Percentiles rank a stretch among this genome's conserved stretches.
These are phyloP conservation scores for Maniola jurtina DNA, from an alignment of 1,140 invertebrate genomes.

Conservation along the genomic window DNA sequence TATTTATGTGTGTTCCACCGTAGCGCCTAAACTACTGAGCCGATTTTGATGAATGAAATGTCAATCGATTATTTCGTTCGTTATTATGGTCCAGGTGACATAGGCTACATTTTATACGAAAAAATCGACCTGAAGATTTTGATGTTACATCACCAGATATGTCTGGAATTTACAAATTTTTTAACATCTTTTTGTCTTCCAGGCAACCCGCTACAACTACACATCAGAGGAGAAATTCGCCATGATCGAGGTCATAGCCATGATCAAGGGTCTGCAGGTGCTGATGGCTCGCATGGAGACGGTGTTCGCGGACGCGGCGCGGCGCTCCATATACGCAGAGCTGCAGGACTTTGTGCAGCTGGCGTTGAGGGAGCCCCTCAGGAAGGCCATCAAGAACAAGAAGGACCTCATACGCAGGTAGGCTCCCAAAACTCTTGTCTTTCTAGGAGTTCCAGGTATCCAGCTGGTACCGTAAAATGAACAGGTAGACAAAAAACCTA, in stretches of 20 bases:
- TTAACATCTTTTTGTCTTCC: slow-evolving; percentile 3
- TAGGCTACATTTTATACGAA: no score
- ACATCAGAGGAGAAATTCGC: slow-evolving; percentile 98
- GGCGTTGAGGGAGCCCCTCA: slow-evolving; percentile 92
- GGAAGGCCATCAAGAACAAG: slow-evolving; percentile 99
- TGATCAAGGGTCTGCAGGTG: slow-evolving; percentile 99
- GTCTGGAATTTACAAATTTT: neutral
- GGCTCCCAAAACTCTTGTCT: neutral
- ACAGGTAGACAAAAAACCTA: no score
- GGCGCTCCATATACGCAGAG: slow-evolving; percentile 95
- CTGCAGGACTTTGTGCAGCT: slow-evolving; percentile 99
- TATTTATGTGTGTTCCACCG: no score
- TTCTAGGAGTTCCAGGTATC: no score
- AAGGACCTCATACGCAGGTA: slow-evolving; percentile 96
- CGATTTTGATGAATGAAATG: no score
- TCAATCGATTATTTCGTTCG: no score
- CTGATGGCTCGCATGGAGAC: slow-evolving; percentile 99
- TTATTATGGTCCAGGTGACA: no score
- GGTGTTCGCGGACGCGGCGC: slow-evolving; percentile 97
- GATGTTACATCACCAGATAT: no score
- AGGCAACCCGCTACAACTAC: slow-evolving; percentile 98
- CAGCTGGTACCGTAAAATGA: no score
- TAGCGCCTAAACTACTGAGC: no score
- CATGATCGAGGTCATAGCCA: slow-evolving; percentile 98
- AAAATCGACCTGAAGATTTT: no score